Conservation (phyloP, 2,113 vertebrate genomes). For the Entomyzon cyanotis region DNA sequence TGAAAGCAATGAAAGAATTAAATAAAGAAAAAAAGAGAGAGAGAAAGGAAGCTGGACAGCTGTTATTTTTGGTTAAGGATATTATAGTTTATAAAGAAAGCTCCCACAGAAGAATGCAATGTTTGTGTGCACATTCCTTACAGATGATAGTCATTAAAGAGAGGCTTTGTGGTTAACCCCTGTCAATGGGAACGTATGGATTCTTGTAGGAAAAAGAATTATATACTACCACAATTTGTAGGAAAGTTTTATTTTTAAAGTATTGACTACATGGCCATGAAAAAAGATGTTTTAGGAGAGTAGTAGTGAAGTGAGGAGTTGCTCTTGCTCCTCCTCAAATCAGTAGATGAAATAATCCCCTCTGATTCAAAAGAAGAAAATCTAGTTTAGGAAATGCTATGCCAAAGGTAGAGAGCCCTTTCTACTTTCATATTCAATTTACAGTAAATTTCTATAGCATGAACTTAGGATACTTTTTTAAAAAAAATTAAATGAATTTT, state of each 20-base stretch:
- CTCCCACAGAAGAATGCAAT: slow-evolving; percentile 33
- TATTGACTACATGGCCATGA: background rate
- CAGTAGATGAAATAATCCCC: background rate
- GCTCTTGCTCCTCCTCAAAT: background rate
- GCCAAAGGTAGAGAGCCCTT: background rate
- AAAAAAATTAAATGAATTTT: background rate
- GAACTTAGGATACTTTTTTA: background rate
- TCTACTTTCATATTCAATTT: background rate
- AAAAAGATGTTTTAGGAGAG: background rate
- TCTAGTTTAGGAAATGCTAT: background rate
- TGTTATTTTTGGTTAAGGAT: slow-evolving; percentile 55
- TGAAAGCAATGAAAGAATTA: background rate
- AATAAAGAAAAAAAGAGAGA: background rate
- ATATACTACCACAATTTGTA: background rate
- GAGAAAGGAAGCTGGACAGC: background rate
- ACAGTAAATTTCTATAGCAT: background rate
- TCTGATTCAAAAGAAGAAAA: background rate
- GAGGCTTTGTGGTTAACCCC: slow-evolving; percentile 37
- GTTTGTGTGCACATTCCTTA: slow-evolving; percentile 54
- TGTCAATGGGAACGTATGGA: slow-evolving; percentile 42
- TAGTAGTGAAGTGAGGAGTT: background rate
- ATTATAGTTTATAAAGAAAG: slow-evolving; percentile 45
- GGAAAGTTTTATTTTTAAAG: slow-evolving; percentile 58
- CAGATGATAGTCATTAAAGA: slow-evolving; percentile 38
- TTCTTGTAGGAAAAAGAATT: slow-evolving; percentile 21